Percentiles rank a stretch among this genome's conserved stretches.
phyloP scores from a whole-genome alignment of 2,113 vertebrate species.

The Pavo muticus region DNA sequence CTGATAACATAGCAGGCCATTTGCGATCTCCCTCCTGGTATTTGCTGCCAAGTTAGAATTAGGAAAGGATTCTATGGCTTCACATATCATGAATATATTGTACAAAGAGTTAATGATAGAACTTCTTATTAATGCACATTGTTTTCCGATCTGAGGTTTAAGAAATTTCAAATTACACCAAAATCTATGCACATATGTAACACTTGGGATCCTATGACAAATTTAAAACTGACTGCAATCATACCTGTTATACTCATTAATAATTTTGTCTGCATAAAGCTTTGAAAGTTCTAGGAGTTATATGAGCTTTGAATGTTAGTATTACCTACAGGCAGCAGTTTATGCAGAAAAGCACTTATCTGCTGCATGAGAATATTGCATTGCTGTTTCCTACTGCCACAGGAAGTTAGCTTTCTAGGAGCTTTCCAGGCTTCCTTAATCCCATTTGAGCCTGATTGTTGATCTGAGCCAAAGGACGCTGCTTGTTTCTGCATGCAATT shows the following conservation, averaged over 20 bases:
- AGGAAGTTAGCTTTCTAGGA: not conserved
- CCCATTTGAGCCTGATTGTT: not conserved
- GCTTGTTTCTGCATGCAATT: not conserved
- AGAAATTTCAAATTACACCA: not conserved
- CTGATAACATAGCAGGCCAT: not conserved
- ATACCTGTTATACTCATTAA: not conserved
- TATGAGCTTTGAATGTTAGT: constrained; percentile 22
- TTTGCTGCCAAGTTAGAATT: not conserved
- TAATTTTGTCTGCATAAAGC: constrained; percentile 9
- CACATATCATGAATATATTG: not conserved
- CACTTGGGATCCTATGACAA: not conserved
- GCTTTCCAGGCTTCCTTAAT: not conserved
- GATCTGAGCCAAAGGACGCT: not conserved
- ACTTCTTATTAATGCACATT: not conserved
- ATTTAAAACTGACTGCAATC: not conserved
- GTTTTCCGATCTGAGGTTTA: not conserved
- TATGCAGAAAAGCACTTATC: not conserved
- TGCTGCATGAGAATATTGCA: not conserved
- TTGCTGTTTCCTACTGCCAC: not conserved
- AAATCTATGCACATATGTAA: not conserved
- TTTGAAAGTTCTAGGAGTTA: constrained; percentile 14
- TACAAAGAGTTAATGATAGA: not conserved
- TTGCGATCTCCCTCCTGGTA: not conserved
- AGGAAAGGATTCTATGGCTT: not conserved
- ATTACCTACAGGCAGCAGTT: constrained; percentile 30